Evolutionary conservation across 2,113 vertebrate genomes (phyloP), one percentile per base, ranked within the genome.

Genomic region (Bos indicus): DNA sequence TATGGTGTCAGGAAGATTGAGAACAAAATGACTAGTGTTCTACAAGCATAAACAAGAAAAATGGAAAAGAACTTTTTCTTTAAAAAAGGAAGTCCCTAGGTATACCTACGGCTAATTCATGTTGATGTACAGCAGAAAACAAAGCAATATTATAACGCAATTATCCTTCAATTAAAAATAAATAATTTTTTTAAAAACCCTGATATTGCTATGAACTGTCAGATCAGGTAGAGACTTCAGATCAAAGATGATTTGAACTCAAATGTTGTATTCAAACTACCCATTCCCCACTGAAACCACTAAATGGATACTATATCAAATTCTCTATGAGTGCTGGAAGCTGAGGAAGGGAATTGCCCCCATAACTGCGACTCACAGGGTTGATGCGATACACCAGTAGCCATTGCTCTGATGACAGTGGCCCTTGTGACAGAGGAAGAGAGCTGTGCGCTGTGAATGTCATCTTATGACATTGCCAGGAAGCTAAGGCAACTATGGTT

Each of bases 391-490:
- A 9, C 17, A 40, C 25, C 6, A 12, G 78, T 15, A 5, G 12
- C 33, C 23, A 0, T 2, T 1, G 14, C 30, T 62, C 52, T 71
- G 62, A 52, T 30, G 25, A 23, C 33, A 33, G 1, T 2, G 2
- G 21, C 16, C 16, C 26, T 54, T 9, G 0, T 4, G 60, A 30
- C 7, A 57, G 25, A 3, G 28, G 23, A 30, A 80, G 56, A 23
- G 51, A 8, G 13, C 33, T 25, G 5, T 7, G 12, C 1, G 1
- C 46, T 2, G 0, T 33, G 30, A 21, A 6, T 4, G 16, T 19
- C 28, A 3, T 67, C 78, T 43, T 28, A 4, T 1, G 5, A 90
- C 19, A 26, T 15, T 4, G 2, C 25, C 16, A 54, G 11, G 40
- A n/a, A 43, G 81, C 33, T 23, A 48, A 40, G 77, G 33, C 17